phyloP scores from a whole-genome alignment of 2,888 invertebrate species.

The Eumacrocentrus americanus region DNA sequence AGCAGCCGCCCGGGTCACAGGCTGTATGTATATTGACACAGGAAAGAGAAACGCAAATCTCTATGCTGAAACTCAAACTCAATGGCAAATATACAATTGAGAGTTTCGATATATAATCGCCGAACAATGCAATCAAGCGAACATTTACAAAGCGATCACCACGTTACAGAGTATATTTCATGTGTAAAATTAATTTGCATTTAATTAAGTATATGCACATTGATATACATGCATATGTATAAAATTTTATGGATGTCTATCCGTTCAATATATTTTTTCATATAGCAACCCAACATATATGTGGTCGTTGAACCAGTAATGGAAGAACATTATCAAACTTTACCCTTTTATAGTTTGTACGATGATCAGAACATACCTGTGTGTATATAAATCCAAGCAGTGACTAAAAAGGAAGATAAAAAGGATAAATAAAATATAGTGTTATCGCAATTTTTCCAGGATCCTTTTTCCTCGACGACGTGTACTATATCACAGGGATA shows the following conservation, averaged over 20 bases:
- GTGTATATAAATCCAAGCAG: neutral
- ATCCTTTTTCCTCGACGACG: conserved; percentile 29
- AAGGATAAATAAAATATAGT: conserved; percentile 7
- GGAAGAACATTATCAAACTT: too few relatives aligned
- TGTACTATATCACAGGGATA: conserved; percentile 44
- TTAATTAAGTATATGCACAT: too few relatives aligned
- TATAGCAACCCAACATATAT: neutral
- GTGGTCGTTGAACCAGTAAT: too few relatives aligned
- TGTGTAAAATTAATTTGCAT: too few relatives aligned
- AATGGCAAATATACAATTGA: conserved; percentile 8
- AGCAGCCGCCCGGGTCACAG: neutral
- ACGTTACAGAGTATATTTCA: too few relatives aligned
- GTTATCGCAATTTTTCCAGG: conserved; percentile 33
- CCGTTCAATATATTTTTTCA: neutral
- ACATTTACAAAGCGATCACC: too few relatives aligned
- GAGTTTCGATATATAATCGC: too few relatives aligned
- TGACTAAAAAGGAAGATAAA: neutral
- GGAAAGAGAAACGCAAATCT: conserved; percentile 11
- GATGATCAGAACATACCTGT: too few relatives aligned
- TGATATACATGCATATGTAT: too few relatives aligned
- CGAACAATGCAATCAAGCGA: neutral
- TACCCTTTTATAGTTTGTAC: too few relatives aligned
- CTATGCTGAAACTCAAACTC: conserved; percentile 14
- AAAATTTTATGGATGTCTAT: too few relatives aligned
- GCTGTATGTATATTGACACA: conserved; percentile 22